These are phyloP conservation scores for Platorchestia sp. DNA, from an alignment of 1,140 invertebrate species.

Conservation along the genomic window DNA sequence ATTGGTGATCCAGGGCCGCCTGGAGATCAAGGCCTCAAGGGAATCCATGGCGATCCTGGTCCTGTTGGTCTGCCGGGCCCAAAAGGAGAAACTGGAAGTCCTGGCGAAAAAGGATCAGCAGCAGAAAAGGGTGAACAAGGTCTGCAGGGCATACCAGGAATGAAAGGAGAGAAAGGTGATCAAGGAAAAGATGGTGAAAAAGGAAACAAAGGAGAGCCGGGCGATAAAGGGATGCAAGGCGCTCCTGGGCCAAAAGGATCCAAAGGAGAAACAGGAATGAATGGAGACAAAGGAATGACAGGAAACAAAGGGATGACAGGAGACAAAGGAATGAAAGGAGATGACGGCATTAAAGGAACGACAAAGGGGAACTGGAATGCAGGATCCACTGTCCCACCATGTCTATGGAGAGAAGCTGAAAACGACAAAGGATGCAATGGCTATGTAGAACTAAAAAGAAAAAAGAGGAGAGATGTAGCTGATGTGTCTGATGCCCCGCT, in stretches of 20 bases:
- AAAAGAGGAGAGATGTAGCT: neutral
- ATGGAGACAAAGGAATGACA: neutral
- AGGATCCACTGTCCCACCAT: neutral
- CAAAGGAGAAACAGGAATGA: neutral
- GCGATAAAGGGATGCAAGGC: neutral
- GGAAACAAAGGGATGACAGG: neutral
- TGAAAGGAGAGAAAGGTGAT: neutral
- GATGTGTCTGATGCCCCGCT: neutral
- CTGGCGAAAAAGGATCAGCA: neutral
- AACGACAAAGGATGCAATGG: neutral
- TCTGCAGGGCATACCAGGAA: neutral
- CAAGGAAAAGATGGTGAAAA: too few species aligned
- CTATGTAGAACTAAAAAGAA: neutral
- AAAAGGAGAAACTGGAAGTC: neutral
- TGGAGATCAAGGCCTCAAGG: conserved; percentile 21
- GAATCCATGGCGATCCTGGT: neutral
- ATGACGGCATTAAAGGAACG: neutral
- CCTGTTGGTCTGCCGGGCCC: neutral
- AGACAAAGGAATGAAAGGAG: neutral
- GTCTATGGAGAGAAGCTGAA: neutral
- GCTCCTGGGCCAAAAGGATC: neutral
- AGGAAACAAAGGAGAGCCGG: too few species aligned
- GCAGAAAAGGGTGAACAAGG: neutral
- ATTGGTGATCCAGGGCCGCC: neutral
- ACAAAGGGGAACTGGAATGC: neutral